Evolutionary conservation across 2,888 invertebrate genomes (phyloP), one percentile per base, ranked within the genome.

Genomic region (Clivina fossor): DNA sequence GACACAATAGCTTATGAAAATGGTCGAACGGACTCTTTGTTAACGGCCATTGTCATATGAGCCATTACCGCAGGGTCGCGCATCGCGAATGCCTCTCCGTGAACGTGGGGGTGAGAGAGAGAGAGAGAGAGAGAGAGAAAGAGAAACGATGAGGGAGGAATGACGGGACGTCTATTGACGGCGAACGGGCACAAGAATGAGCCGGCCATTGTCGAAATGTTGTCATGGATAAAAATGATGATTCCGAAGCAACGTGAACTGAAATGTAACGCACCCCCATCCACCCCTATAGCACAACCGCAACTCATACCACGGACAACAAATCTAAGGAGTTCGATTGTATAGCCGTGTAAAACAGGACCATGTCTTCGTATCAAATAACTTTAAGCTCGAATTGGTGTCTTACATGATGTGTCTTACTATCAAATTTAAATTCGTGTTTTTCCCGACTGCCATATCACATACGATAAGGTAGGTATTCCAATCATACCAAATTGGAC

Each of bases 21-120:
- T 71, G 71, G 71, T 71, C 70, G 69, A 71, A 67, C 70, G 68
- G 70, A 64, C 69, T 70, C 71, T 71, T 71, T 71, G 71, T 71
- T 71, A 71, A 69, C 66, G 67, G 64, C 69, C 64, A 71, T 71
- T 71, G 71, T 71, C 69, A 67, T 69, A 69, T 69, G 69, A 67
- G 66, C 70, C 69, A 71, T 71, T 71, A 71, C 69, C 67, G 68
- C 68, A 70, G 54, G 54, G 69, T 70, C 68, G 68, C 64, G 51
- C 51, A 44, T 55, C 58, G 38, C 57, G n/a, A n/a, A 47, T 50
- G 22, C 26, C 47, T n/a, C n/a, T n/a, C n/a, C n/a, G n/a, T n/a
- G n/a, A n/a, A n/a, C n/a, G n/a, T 20, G 15, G 11, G 5, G 35
- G 26, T 22, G 24, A 32, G 28, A 8, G 13, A 41, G 43, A 26